Evolutionary conservation across 1,140 invertebrate genomes (phyloP).

Genomic region (Cardiocondyla obscurior): DNA sequence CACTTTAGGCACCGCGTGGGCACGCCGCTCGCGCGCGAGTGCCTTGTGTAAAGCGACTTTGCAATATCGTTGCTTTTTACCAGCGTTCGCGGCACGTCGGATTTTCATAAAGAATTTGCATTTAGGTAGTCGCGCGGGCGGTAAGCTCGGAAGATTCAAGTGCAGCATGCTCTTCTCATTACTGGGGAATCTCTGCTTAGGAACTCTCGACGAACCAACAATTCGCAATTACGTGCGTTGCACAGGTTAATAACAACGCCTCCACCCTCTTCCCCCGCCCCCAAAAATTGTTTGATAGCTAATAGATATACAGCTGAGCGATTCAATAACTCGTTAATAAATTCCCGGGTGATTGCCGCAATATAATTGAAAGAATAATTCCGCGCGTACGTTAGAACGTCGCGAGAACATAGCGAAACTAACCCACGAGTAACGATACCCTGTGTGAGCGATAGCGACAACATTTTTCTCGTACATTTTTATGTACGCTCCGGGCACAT

Average conservation of each 20-base stretch:
- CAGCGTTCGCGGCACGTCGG: neutral
- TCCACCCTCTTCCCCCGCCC: too few species aligned
- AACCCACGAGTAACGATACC: neutral
- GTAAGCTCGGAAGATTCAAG: neutral
- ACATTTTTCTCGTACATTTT: conserved; percentile 45
- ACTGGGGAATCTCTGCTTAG: neutral
- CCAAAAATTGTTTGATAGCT: neutral
- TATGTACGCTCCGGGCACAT: conserved; percentile 41
- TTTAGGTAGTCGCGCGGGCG: conserved; percentile 4
- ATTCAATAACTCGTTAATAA: neutral
- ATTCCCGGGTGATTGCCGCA: conserved; percentile 69
- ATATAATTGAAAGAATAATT: conserved; percentile 68
- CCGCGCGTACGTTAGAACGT: neutral
- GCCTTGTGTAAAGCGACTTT: neutral
- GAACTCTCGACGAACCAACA: neutral
- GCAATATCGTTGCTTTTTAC: conserved; percentile 47
- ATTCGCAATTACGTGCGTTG: neutral
- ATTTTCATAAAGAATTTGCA: conserved; percentile 52
- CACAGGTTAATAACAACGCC: neutral
- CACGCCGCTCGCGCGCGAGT: neutral
- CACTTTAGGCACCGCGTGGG: conserved; percentile 5
- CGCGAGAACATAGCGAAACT: neutral
- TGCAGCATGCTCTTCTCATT: neutral
- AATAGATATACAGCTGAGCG: neutral
- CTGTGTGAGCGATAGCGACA: conserved; percentile 5